These are phyloP conservation scores for Takifugu ocellatus DNA, from an alignment of 2,797 vertebrate species.

Conservation along the genomic window DNA sequence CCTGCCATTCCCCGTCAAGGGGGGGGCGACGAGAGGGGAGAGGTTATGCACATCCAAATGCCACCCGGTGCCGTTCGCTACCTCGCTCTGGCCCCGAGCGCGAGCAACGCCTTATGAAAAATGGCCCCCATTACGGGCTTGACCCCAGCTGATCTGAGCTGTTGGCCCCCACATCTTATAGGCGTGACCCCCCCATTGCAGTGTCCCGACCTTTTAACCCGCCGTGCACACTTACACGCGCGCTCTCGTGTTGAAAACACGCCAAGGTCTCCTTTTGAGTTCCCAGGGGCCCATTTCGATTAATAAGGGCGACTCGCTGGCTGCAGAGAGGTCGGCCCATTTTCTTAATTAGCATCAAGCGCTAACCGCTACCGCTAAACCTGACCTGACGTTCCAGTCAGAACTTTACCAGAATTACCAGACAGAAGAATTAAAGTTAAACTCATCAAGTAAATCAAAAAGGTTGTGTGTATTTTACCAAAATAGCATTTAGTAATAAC, in stretches of 20 bases:
- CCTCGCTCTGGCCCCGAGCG: conserved; percentile 27
- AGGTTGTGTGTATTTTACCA: no score
- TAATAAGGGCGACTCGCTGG: conserved; percentile 45
- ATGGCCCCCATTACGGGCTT: conserved; percentile 65
- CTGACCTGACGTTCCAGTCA: no score
- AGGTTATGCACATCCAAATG: conserved; percentile 69
- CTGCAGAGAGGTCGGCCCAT: conserved; percentile 38
- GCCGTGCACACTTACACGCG: neutral
- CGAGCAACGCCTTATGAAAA: conserved; percentile 57
- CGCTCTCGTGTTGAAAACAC: neutral
- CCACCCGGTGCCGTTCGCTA: conserved; percentile 60
- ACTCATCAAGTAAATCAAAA: no score
- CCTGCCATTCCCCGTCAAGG: conserved; percentile 65
- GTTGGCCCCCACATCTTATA: conserved; percentile 57
- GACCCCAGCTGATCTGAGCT: conserved; percentile 55
- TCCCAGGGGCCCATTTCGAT: conserved; percentile 37
- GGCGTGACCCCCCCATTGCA: conserved; percentile 32
- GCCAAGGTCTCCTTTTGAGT: neutral
- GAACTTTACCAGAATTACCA: no score
- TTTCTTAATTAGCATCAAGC: no score
- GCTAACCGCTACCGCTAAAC: no score
- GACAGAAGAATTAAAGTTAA: no score
- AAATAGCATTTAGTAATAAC: no score
- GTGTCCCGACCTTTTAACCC: conserved; percentile 36
- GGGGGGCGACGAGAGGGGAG: conserved; percentile 44